phyloP scores from a whole-genome alignment of 2,797 vertebrate genomes.

The Oreochromis grahami region DNA sequence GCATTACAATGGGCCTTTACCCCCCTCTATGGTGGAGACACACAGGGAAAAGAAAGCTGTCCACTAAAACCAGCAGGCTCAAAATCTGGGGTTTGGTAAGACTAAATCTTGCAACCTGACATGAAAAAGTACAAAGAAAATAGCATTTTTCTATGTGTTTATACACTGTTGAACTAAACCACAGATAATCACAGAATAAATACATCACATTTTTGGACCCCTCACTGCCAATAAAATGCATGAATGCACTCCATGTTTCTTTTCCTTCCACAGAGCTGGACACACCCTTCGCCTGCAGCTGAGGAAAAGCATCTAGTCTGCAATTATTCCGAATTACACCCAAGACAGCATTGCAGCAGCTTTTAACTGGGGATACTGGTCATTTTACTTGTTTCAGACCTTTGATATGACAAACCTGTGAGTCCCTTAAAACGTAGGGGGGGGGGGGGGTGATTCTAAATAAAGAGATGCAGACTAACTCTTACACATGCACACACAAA shows the following conservation, averaged over 20 bases:
- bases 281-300: constrained; percentile 52
- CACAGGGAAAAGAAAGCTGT: constrained; percentile 2
- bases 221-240: constrained; percentile 27
- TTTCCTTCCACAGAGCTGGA: constrained; percentile 10
- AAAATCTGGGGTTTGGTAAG: background rate
- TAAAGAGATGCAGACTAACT: background rate
- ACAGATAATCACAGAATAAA: constrained; percentile 15
- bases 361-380: constrained; percentile 24
- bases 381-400: constrained; percentile 29
- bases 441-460: background rate
- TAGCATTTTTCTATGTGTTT: background rate
- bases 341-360: constrained; percentile 18
- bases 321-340: constrained; percentile 65
- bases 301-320: constrained; percentile 45
- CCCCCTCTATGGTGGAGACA: constrained; percentile 14
- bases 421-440: background rate
- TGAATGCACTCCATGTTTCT: constrained; percentile 17
- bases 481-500: background rate
- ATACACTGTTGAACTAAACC: background rate
- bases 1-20: constrained; percentile 25
- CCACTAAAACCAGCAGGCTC: constrained; percentile 17
- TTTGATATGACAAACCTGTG: constrained; percentile 20
- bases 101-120: background rate
- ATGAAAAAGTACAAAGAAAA: background rate
- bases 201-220: constrained; percentile 17